These are phyloP conservation scores for Sebastes matsubarae DNA, from an alignment of 2,797 vertebrate species.

Conservation along the genomic window DNA sequence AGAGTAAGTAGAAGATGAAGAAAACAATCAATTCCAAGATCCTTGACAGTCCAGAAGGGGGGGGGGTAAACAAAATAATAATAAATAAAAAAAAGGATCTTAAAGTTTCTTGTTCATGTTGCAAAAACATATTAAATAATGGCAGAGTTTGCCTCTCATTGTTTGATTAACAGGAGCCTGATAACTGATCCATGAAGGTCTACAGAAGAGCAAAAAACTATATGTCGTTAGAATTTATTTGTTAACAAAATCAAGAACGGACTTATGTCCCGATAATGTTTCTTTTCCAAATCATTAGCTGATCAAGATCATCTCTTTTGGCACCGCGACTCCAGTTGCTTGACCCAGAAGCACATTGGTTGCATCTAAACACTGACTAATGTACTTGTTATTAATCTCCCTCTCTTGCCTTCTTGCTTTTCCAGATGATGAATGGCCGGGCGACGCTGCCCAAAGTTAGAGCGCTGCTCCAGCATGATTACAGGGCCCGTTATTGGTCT, in stretches of 20 bases:
- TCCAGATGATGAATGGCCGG: constrained; percentile 79
- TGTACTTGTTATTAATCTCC: constrained; percentile 84
- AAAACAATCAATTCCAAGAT: constrained; percentile 48
- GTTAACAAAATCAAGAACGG: constrained; percentile 1
- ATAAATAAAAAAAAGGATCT: not conserved
- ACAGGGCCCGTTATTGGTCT: constrained; percentile 81
- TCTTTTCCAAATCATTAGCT: constrained; percentile 54
- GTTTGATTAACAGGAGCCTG: not conserved
- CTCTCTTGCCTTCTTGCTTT: constrained; percentile 65
- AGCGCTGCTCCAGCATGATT: constrained; percentile 78
- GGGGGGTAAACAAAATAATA: not conserved
- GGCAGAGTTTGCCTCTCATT: not conserved
- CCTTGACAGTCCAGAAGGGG: constrained; percentile 22
- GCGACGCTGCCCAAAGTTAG: constrained; percentile 69
- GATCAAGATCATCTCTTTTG: constrained; percentile 64
- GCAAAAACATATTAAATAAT: constrained; percentile 5
- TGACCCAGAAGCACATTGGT: constrained; percentile 67
- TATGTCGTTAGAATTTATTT: not conserved
- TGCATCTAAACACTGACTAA: constrained; percentile 80
- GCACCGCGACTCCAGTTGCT: constrained; percentile 42
- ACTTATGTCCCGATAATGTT: not conserved
- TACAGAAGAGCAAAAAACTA: not conserved
- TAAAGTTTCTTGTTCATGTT: constrained; percentile 13
- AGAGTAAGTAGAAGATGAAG: constrained; percentile 36
- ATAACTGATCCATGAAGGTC: not conserved